phyloP scores from a whole-genome alignment of 2,113 vertebrate genomes.

The Zootoca vivipara region DNA sequence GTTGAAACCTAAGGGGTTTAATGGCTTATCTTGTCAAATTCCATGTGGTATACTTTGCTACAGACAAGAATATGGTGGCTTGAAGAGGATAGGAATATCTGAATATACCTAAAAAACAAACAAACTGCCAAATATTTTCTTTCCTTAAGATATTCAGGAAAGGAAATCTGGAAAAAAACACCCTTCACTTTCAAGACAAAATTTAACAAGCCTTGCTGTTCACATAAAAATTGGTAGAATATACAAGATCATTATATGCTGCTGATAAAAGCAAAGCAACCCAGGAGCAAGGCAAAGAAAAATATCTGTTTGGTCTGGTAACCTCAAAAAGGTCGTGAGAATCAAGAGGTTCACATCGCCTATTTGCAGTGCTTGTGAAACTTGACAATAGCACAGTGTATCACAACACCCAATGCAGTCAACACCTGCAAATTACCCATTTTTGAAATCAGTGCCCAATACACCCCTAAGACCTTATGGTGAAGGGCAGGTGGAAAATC shows the following conservation, averaged over 20 bases:
- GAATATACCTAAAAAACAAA: slow-evolving; percentile 64
- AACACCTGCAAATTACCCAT: not conserved
- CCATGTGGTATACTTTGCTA: slow-evolving; percentile 64
- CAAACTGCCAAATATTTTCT: slow-evolving; percentile 57
- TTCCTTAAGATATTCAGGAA: slow-evolving; percentile 50
- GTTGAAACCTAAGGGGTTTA: slow-evolving; percentile 62
- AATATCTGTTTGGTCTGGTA: not conserved
- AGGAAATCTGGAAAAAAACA: not conserved
- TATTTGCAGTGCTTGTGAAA: not conserved
- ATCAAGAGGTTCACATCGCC: not conserved
- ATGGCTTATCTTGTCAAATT: slow-evolving; percentile 48
- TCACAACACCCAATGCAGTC: not conserved
- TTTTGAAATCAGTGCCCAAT: too few species aligned
- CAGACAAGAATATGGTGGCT: slow-evolving; percentile 65
- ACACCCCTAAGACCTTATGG: too few species aligned
- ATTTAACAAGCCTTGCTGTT: not conserved
- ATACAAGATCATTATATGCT: not conserved
- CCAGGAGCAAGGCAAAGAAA: too few species aligned
- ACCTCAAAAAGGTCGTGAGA: not conserved
- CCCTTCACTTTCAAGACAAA: not conserved
- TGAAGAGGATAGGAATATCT: slow-evolving; percentile 60
- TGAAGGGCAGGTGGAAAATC: too few species aligned
- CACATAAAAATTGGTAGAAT: not conserved
- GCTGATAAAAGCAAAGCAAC: not conserved
- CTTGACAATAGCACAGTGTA: too few species aligned